A percentile compares a stretch with the other conserved stretches of the same genome.
These are phyloP conservation scores for Andrena camellia DNA, from an alignment of 2,888 invertebrate species.

Conservation along the genomic window DNA sequence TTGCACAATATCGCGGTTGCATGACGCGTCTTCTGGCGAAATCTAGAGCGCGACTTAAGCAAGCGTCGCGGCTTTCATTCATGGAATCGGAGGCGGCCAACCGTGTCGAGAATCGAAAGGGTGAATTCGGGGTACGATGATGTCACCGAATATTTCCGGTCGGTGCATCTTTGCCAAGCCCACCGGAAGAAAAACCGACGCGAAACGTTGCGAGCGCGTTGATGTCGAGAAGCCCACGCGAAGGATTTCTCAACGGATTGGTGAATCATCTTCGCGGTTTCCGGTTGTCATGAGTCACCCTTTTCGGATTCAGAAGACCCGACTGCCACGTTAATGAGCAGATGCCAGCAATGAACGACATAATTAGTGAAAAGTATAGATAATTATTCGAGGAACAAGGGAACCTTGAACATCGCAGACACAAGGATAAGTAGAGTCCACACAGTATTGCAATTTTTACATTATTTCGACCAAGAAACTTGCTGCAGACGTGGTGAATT, in stretches of 20 bases:
- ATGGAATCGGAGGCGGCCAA: conserved; percentile 5
- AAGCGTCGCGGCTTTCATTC: conserved; percentile 22
- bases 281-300: conserved; percentile 49
- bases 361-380: not conserved
- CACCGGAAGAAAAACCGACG: conserved; percentile 31
- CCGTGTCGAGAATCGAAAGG: conserved; percentile 5
- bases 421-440: too few relatives aligned
- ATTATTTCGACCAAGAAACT: not conserved
- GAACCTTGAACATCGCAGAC: not conserved
- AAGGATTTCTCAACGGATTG: conserved; percentile 55
- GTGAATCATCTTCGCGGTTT: conserved; percentile 63
- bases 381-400: not conserved
- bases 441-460: not conserved
- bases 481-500: not conserved
- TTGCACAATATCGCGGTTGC: conserved; percentile 14
- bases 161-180: conserved; percentile 26
- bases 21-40: conserved; percentile 15
- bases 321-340: conserved; percentile 5
- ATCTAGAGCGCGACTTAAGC: conserved; percentile 17
- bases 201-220: conserved; percentile 16
- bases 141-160: conserved; percentile 38
- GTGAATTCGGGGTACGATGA: conserved; percentile 33
- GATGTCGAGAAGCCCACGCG: conserved; percentile 4
- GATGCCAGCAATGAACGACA: not conserved
- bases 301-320: conserved; percentile 6